Conservation (phyloP, 2,113 vertebrate species). For the Chloroceryle aenea region DNA sequence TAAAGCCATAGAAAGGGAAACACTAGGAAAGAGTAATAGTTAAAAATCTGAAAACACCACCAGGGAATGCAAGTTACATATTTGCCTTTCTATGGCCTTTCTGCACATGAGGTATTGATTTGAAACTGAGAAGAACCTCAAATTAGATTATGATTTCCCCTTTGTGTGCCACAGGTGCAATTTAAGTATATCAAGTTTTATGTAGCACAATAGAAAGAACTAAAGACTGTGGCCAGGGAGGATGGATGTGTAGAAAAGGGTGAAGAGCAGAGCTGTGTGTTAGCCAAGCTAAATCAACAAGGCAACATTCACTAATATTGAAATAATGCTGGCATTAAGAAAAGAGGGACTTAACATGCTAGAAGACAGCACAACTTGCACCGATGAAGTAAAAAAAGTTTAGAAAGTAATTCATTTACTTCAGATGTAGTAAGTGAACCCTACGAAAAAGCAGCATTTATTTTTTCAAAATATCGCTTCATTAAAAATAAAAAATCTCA, state of each 20-base stretch:
- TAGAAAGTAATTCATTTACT: background rate
- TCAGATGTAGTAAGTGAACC: background rate
- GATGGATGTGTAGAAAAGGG: background rate
- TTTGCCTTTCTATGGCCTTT: background rate
- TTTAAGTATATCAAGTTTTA: background rate
- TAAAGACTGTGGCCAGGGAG: background rate
- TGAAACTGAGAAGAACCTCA: background rate
- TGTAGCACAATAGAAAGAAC: background rate
- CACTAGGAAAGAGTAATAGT: background rate
- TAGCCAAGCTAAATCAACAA: background rate
- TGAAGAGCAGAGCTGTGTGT: background rate
- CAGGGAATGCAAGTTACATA: background rate
- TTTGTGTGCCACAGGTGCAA: constrained; percentile 15
- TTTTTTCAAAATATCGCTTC: background rate
- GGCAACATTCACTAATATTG: background rate
- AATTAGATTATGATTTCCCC: constrained; percentile 2
- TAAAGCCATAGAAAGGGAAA: background rate
- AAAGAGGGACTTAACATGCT: background rate
- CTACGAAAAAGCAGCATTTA: background rate
- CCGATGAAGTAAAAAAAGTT: background rate
- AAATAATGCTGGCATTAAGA: background rate
- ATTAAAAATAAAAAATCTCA: background rate
- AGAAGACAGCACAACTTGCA: background rate
- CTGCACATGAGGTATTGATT: background rate
- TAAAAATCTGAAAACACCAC: background rate